Percentiles rank a stretch among this genome's conserved stretches.
phyloP scores from a whole-genome alignment of 2,797 vertebrate genomes.

The Tragelaphus eurycerus region DNA sequence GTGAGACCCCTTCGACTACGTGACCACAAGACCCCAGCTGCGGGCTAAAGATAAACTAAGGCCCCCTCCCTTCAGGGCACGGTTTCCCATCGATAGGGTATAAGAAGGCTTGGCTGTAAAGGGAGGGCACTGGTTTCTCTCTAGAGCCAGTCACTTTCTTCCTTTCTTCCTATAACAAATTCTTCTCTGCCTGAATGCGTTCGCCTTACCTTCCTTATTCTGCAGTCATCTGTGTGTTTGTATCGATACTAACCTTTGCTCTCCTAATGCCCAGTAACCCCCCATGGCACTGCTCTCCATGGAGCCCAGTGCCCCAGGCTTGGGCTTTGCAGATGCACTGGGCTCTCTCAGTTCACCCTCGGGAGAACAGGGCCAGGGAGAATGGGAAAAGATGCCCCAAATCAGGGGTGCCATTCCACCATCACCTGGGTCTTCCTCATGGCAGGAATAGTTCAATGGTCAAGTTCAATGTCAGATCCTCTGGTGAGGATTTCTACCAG shows the following conservation, averaged over 20 bases:
- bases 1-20: not conserved
- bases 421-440: not conserved
- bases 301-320: not conserved
- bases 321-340: accelerated
- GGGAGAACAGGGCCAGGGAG: too few relatives aligned
- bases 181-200: not conserved
- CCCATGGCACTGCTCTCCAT: accelerated
- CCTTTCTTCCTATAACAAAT: not conserved
- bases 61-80: not conserved
- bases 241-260: not conserved
- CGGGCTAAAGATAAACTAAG: not conserved
- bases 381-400: too few relatives aligned
- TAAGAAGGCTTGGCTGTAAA: not conserved
- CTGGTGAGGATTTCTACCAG: not conserved
- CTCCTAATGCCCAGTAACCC: accelerated
- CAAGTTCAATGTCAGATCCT: not conserved
- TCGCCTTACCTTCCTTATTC: not conserved
- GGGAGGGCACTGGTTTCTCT: not conserved
- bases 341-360: not conserved
- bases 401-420: not conserved
- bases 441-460: not conserved
- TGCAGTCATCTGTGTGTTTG: accelerated
- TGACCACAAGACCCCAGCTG: not conserved
- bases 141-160: not conserved
- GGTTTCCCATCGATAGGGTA: not conserved